Evolutionary conservation across 1,140 invertebrate genomes (phyloP), one percentile per base, ranked within the genome.

Genomic region (Pseudomyrmex dendroicus): DNA sequence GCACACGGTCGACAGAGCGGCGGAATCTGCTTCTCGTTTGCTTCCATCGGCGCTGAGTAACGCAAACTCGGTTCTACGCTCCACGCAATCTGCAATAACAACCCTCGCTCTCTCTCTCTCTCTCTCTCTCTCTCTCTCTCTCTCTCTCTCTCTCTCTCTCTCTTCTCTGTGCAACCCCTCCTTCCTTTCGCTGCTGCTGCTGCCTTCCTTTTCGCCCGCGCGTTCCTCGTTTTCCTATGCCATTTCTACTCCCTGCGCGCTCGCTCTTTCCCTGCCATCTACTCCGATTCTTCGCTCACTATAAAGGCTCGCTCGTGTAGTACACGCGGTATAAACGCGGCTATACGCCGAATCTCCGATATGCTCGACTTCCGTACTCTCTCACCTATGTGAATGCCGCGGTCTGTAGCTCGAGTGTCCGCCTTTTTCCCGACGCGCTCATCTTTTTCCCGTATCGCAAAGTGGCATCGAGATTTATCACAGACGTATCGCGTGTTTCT

Each of bases 71-170:
- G 82, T 84, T 87, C 90, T 89, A 89, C 82, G 87, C 89, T 86
- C 89, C 87, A 89, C 89, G 90, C 89, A 92, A 91, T 92, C 91
- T 92, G 91, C 90, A 92, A 92, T 92, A 92, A 92, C 91, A 92
- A 92, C 90, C 90, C 89, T 91, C 91, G 86, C 83, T 90, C 89
- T 82, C 73, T 89, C 82, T 86, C 86, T 82, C 64, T n/a, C 83
- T 90, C 89, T 82, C 73, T 89, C 82, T 86, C 86, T 82, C 83
- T 90, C 89, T 82, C 73, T 89, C 82, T 86, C 86, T 82, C 64
- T n/a, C 83, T 90, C 89, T 82, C 73, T 89, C 82, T 86, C 86
- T 82, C 64, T n/a, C 83, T 90, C 89, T 82, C 73, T 89, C 82
- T 86, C 86, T 82, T n/a, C 64, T 64, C 54, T 57, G 76, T 72